Percentiles rank a stretch among this genome's conserved stretches.
Conservation (phyloP, 2,113 vertebrate genomes). For the Perca schrenkii region DNA sequence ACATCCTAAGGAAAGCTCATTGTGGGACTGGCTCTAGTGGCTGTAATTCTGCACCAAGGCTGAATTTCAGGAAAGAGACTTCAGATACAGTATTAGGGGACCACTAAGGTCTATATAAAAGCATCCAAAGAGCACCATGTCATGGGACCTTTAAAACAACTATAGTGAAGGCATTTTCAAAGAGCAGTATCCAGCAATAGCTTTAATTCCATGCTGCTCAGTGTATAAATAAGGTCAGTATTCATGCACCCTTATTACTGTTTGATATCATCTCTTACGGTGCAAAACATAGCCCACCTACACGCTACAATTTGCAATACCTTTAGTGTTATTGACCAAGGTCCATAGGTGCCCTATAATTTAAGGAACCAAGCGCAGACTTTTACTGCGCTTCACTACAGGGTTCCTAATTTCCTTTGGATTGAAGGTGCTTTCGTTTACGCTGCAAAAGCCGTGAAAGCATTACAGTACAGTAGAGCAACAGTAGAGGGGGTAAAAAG, state of each 20-base stretch:
- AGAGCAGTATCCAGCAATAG: background rate
- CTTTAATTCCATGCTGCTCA: conserved; percentile 55
- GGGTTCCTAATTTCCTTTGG: conserved; percentile 70
- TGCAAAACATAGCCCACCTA: conserved; percentile 65
- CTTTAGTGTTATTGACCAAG: conserved; percentile 74
- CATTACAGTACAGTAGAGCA: no score
- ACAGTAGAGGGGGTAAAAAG: conserved; percentile 69
- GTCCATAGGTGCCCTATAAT: conserved; percentile 66
- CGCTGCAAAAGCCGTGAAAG: conserved; percentile 40
- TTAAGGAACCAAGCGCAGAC: conserved; percentile 57
- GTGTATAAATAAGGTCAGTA: conserved; percentile 46
- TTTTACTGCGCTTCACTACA: conserved; percentile 61
- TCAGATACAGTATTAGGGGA: no score
- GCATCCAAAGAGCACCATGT: no score
- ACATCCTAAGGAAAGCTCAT: no score
- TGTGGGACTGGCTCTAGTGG: no score
- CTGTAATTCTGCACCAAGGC: no score
- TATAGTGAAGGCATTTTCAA: conserved; percentile 36
- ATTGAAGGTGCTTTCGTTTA: conserved; percentile 72
- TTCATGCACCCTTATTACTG: conserved; percentile 55
- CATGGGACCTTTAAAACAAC: conserved; percentile 34
- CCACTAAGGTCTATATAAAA: no score
- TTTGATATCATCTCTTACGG: conserved; percentile 64
- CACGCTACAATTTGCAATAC: conserved; percentile 67
- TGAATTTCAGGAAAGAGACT: no score